Conservation (phyloP, 2,888 invertebrate species). For the Iphiclides podalirius region DNA sequence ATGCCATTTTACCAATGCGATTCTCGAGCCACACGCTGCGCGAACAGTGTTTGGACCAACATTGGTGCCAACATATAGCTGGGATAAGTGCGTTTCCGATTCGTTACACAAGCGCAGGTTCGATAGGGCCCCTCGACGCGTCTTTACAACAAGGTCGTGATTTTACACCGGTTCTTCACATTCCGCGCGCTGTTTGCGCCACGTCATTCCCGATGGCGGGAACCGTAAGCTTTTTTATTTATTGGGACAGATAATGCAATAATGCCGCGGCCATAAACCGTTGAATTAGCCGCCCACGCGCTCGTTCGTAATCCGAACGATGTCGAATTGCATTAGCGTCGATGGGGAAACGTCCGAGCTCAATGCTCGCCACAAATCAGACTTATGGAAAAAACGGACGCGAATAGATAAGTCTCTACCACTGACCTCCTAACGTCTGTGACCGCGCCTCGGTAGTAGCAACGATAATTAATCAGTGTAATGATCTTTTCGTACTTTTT, state of each 20-base stretch:
- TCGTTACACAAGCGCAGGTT: no score
- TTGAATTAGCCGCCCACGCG: constrained; percentile 11
- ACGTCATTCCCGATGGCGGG: neutral
- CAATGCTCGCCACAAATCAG: neutral
- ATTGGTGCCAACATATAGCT: no score
- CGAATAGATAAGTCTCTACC: neutral
- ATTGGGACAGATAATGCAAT: constrained; percentile 7
- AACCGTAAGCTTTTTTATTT: constrained; percentile 1
- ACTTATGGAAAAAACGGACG: neutral
- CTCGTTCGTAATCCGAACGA: neutral
- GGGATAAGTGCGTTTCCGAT: no score
- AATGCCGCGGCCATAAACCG: constrained; percentile 5
- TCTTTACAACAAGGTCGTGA: no score
- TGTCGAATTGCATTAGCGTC: neutral
- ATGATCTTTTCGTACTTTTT: no score
- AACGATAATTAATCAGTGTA: no score
- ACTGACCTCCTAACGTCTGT: no score
- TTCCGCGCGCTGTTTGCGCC: neutral
- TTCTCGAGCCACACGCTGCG: no score
- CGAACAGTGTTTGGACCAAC: no score
- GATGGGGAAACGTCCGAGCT: neutral
- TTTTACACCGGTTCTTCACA: neutral
- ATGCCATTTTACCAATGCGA: no score
- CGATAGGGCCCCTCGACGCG: no score
- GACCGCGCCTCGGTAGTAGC: no score